Base-by-base conservation (phyloP, 2,888 invertebrate genomes). In the Galerucella pusilla region DNA sequence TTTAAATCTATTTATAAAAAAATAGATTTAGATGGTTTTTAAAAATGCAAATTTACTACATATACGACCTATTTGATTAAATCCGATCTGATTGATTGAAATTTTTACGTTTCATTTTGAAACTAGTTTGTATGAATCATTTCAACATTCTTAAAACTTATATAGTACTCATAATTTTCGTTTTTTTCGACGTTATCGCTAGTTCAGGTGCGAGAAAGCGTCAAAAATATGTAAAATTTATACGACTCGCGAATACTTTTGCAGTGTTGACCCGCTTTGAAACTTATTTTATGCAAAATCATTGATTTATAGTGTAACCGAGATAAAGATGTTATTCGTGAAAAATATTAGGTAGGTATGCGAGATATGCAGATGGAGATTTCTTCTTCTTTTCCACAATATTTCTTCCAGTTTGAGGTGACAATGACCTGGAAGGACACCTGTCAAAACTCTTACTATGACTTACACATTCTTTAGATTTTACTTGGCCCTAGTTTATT, bases 151-250 rank as follows among this genome's bases (percentile, higher is more conserved):
- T 12, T 14, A n/a, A 52, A 5, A 52, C n/a, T 52, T 52, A 52
- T 20, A 20, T 52, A 52, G n/a, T 52, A 5, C 11, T n/a, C 52
- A 52, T n/a, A 52, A 1, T 52, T 46, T 20, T 52, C 52, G 14
- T 52, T 52, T 52, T n/a, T 52, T 52, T 52, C 3, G 52, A n/a
- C 14, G n/a, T n/a, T 52, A 52, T 52, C n/a, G 2, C n/a, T 14
- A 52, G 5, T 52, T 52, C 52, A 52, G 52, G 52, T 52, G 20
- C 20, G n/a, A n/a, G 11, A 52, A 52, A 52, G 52, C 52, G n/a
- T 52, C 52, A 52, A 52, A 52, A 52, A 52, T 52, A 52, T 52
- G 52, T 52, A 52, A 52, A 52, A n/a, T 52, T 52, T n/a, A 52
- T 52, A 52, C 52, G 52, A 1, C n/a, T n/a, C n/a, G 4, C 52